These are phyloP conservation scores for Trachelus troglodyta DNA, from an alignment of 2,888 invertebrate genomes.

Conservation along the genomic window DNA sequence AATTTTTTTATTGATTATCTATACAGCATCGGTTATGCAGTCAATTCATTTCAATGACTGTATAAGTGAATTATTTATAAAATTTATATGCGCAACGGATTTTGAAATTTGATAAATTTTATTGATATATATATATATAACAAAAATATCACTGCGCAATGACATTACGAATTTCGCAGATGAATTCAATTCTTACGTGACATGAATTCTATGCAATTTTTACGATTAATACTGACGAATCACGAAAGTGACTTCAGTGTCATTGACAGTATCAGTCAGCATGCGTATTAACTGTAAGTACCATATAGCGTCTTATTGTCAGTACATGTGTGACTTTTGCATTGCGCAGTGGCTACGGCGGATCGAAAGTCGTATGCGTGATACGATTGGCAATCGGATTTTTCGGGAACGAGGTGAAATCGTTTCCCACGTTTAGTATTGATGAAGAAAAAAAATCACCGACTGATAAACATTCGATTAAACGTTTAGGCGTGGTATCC, in stretches of 20 bases:
- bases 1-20: background rate
- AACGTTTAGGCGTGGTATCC: background rate
- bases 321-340: background rate
- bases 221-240: background rate
- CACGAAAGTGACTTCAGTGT: background rate
- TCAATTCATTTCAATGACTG: background rate
- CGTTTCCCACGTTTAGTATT: background rate
- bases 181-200: background rate
- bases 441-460: background rate
- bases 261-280: background rate
- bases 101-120: no score
- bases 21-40: background rate
- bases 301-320: background rate
- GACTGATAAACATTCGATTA: no score
- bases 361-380: slow-evolving; percentile 15
- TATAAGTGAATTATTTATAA: background rate
- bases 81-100: background rate
- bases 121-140: no score
- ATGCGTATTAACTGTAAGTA: background rate
- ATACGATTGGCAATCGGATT: slow-evolving; percentile 14
- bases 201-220: background rate
- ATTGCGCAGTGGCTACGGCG: background rate
- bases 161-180: background rate
- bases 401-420: slow-evolving; percentile 11
- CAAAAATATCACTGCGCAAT: no score